A percentile compares a stretch with the other conserved stretches of the same genome.
Conservation (phyloP, 1,140 invertebrate genomes). For the Microvelia longipes region DNA sequence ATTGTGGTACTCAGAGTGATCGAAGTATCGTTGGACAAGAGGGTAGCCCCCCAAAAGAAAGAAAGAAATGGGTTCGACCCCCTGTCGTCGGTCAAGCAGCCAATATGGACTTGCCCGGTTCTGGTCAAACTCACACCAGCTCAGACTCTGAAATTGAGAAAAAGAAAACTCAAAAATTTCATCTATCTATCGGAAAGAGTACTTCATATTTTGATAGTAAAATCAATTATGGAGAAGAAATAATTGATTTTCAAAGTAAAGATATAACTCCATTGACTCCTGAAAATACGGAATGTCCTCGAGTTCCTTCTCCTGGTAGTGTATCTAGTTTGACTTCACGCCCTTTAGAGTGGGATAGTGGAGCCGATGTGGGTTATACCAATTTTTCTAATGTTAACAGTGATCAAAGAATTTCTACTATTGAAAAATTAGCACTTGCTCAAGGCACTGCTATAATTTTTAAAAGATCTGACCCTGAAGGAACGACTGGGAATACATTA, state of each 20-base stretch:
- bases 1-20: not conserved
- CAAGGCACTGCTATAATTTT: conserved; percentile 24
- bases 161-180: not conserved
- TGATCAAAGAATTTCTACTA: conserved; percentile 32
- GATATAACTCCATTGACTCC: not conserved
- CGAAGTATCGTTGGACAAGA: conserved; percentile 4
- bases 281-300: conserved; percentile 2
- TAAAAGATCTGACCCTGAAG: conserved; percentile 32
- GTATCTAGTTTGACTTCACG: conserved; percentile 16
- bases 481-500: conserved; percentile 18
- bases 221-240: not conserved
- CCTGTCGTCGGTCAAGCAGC: conserved; percentile 15
- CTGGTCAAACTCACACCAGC: not conserved
- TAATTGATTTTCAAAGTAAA: not conserved
- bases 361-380: conserved; percentile 55
- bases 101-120: not conserved
- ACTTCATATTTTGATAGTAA: not conserved
- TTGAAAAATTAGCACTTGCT: conserved; percentile 37
- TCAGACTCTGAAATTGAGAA: not conserved
- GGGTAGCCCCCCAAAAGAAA: conserved; percentile 5
- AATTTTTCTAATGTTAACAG: not conserved
- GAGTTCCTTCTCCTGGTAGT: conserved; percentile 10
- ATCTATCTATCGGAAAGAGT: not conserved
- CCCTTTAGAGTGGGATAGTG: conserved; percentile 55
- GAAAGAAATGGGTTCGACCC: conserved; percentile 9